phyloP scores from a whole-genome alignment of 2,797 vertebrate genomes.

The Sebastes goodei region DNA sequence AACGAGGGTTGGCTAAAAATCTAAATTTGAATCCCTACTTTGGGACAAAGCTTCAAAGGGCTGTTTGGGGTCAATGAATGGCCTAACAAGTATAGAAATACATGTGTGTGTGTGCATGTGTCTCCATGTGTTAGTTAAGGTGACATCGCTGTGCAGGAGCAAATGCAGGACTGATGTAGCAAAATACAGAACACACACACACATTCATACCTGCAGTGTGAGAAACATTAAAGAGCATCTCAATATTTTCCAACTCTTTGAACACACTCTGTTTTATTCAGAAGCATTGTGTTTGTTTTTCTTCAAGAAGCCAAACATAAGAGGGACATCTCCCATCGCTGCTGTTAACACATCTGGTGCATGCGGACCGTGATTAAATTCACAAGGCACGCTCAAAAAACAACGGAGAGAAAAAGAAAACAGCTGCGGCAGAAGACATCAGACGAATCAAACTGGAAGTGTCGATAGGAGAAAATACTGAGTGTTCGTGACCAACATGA shows the following conservation, averaged over 20 bases:
- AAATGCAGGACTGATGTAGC: not conserved
- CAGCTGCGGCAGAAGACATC: not conserved
- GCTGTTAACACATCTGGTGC: constrained; percentile 37
- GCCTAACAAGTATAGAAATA: not conserved
- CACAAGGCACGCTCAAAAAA: not conserved
- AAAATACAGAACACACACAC: not conserved
- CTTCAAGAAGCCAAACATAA: not conserved
- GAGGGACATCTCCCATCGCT: constrained; percentile 24
- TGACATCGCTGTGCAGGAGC: not conserved
- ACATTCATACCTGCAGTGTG: not conserved
- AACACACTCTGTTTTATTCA: constrained; percentile 28
- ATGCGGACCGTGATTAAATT: constrained; percentile 17
- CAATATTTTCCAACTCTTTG: constrained; percentile 16
- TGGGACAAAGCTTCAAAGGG: not conserved
- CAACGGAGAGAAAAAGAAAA: not conserved
- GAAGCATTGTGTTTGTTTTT: constrained; percentile 24
- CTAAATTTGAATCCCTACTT: not conserved
- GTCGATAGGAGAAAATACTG: constrained; percentile 10
- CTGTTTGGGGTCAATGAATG: not conserved
- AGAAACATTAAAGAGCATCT: constrained; percentile 24
- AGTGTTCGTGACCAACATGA: constrained; percentile 39
- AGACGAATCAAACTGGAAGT: not conserved
- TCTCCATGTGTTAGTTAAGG: not conserved
- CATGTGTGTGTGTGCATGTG: not conserved
- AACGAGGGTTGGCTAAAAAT: not conserved